Percentiles rank a stretch among this genome's conserved stretches.
Evolutionary conservation across 2,113 vertebrate genomes (phyloP).

Genomic region (Anarrhichthys ocellatus): DNA sequence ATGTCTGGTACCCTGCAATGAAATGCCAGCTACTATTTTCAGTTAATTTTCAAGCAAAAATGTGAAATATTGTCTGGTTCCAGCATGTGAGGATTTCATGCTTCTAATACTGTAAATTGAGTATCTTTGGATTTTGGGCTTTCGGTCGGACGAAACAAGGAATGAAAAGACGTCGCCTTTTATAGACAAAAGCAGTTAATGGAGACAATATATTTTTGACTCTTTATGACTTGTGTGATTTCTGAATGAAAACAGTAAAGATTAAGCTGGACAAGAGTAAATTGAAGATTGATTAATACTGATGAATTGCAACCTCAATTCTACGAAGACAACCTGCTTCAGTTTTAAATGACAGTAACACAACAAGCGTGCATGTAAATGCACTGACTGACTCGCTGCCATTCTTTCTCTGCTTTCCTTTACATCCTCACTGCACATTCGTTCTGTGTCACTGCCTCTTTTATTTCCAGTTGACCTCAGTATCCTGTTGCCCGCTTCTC

Average conservation of each 20-base stretch:
- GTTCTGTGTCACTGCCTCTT: not conserved
- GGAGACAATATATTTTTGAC: not conserved
- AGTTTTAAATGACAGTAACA: not conserved
- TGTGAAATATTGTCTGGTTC: not conserved
- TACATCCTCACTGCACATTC: not conserved
- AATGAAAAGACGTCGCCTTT: not conserved
- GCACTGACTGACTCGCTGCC: not conserved
- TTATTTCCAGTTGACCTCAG: not conserved
- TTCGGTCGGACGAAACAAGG: not conserved
- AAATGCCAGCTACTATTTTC: not conserved
- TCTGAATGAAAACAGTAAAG: not conserved
- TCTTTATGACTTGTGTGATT: not conserved
- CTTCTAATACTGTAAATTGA: not conserved
- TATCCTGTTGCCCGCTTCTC: conserved; percentile 14
- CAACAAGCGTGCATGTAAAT: not conserved
- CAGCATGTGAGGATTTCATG: not conserved
- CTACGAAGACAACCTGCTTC: not conserved
- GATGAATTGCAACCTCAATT: not conserved
- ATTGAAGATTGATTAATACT: not conserved
- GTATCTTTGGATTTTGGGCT: not conserved
- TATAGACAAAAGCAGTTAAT: not conserved
- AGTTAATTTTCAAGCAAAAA: not conserved
- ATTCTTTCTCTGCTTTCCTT: not conserved
- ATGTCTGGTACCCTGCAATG: not conserved
- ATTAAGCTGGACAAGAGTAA: not conserved